Evolutionary conservation across 2,113 vertebrate species (phyloP), one percentile per base, ranked within the genome.

Genomic region (Larimichthys crocea): DNA sequence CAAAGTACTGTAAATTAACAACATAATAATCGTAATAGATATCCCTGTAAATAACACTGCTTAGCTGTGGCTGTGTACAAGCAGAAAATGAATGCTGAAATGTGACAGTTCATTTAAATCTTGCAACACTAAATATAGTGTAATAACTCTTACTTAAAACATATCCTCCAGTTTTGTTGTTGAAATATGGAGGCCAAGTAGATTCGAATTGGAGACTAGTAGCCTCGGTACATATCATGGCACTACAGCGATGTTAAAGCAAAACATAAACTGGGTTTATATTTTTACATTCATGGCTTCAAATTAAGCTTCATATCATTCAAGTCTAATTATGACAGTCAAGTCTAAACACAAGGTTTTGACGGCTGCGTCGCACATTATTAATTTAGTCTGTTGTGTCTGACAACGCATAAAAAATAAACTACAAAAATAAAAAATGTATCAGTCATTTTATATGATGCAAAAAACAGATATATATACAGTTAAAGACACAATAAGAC

Each of bases 281-380:
- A 49, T 56, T 24, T 80, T 79, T 80, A 83, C 69, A 72, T 88
- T 85, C 75, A 88, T 72, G 78, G 16, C 22, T 72, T 88, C 31
- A 75, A 86, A 65, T 84, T 17, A 72, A 40, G 14, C 29, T 46
- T 14, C 19, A 66, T 42, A 68, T 72, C 44, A 76, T 81, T 89
- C 61, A 84, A 22, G 75, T 80, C 52, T 65, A 65, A 53, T 31
- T 20, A 40, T 56, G 14, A 69, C 69, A 85, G 65, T 86, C 75
- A 78, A 63, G 74, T 67, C n/a, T 44, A 73, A 20, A 59, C 66
- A 67, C 2, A 67, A 42, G 40, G 22, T 84, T 77, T 65, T 29
- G 3, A 83, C 53, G 17, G n/a, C 19, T 66, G 31, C 78, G n/a
- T 56, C 62, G 61, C n/a, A 64, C 57, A 76, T 22, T 40, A 40